A percentile compares a stretch with the other conserved stretches of the same genome.
Conservation (phyloP, 1,140 invertebrate species). For the Cyclargus thomasi region DNA sequence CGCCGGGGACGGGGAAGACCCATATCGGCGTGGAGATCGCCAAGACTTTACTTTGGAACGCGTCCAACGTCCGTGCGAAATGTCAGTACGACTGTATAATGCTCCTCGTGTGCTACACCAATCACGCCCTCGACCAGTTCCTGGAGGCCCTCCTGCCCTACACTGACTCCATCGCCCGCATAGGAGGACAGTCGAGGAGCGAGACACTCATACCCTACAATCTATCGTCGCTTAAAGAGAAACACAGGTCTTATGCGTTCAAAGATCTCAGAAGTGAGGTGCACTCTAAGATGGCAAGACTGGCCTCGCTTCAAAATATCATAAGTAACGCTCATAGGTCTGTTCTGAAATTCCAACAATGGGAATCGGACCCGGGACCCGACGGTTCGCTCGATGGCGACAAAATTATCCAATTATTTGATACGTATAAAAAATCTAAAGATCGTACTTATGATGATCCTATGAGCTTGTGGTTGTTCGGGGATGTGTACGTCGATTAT, state of each 20-base stretch:
- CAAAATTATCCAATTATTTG: slow-evolving; percentile 13
- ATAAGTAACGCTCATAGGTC: neutral
- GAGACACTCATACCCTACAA: slow-evolving; percentile 74
- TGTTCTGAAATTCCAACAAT: neutral
- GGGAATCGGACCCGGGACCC: neutral
- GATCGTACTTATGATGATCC: slow-evolving; percentile 28
- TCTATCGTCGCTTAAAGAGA: slow-evolving; percentile 28
- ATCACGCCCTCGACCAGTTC: slow-evolving; percentile 93
- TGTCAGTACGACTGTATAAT: slow-evolving; percentile 73
- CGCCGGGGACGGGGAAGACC: slow-evolving; percentile 89
- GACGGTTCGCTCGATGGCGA: neutral
- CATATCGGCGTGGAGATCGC: slow-evolving; percentile 83
- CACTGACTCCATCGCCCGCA: slow-evolving; percentile 79
- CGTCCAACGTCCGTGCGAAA: slow-evolving; percentile 14
- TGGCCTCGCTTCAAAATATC: neutral
- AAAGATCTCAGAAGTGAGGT: neutral
- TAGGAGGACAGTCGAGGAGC: slow-evolving; percentile 83
- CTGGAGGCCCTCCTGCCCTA: slow-evolving; percentile 80
- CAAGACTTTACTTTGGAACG: slow-evolving; percentile 76
- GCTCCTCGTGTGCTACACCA: slow-evolving; percentile 89
- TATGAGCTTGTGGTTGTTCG: slow-evolving; percentile 47
- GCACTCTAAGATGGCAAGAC: neutral
- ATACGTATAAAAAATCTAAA: slow-evolving; percentile 27
- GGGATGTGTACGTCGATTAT: slow-evolving; percentile 25
- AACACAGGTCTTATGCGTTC: neutral